phyloP scores from a whole-genome alignment of 2,888 invertebrate genomes.

The Ochropacha duplaris region DNA sequence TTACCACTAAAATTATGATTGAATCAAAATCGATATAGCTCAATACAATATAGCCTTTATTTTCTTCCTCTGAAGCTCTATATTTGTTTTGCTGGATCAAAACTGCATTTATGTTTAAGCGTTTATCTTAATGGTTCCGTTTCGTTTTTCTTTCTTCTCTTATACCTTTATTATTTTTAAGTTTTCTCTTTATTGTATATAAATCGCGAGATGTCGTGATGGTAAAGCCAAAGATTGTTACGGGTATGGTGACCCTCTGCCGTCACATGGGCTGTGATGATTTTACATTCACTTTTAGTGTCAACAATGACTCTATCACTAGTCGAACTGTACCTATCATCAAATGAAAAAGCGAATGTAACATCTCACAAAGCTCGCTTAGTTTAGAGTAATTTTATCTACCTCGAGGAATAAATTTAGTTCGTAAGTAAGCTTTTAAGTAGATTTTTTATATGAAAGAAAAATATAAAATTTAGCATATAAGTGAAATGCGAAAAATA shows the following conservation, averaged over 20 bases:
- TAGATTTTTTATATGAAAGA: constrained; percentile 81
- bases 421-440: constrained; percentile 72
- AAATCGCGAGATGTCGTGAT: constrained; percentile 81
- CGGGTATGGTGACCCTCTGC: constrained; percentile 83
- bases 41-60: constrained; percentile 20
- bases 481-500: constrained; percentile 64
- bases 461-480: constrained; percentile 65
- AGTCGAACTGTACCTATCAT: constrained; percentile 16
- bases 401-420: constrained; percentile 80
- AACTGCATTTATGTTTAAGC: constrained; percentile 53
- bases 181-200: constrained; percentile 60
- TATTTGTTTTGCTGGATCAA: constrained; percentile 50
- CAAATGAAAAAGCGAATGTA: constrained; percentile 39
- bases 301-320: constrained; percentile 14
- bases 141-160: constrained; percentile 50
- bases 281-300: constrained; percentile 43
- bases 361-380: constrained; percentile 55
- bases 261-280: constrained; percentile 73
- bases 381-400: constrained; percentile 75
- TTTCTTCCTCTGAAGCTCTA: constrained; percentile 10
- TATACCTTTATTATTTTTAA: constrained; percentile 50
- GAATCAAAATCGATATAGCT: constrained; percentile 17
- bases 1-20: constrained; percentile 20
- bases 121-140: constrained; percentile 45
- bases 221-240: constrained; percentile 83